Evolutionary conservation across 2,797 vertebrate genomes (phyloP).

Genomic region (Brachyrhaphis roseni): DNA sequence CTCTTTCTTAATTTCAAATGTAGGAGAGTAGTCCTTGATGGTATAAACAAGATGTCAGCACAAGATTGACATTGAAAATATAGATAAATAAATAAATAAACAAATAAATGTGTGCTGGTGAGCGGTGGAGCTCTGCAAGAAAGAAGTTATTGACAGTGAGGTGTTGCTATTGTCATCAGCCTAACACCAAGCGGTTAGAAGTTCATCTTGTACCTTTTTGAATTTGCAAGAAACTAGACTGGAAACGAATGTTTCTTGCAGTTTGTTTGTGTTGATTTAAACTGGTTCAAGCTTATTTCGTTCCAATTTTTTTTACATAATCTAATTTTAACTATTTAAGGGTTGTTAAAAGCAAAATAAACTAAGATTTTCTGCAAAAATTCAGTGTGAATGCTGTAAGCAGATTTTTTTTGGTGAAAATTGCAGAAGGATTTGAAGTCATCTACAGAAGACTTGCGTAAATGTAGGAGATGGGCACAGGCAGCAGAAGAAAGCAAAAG

Average conservation of each 20-base stretch:
- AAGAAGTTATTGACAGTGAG: background rate
- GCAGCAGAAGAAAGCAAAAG: no score
- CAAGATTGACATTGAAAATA: background rate
- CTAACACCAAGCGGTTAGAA: slow-evolving; percentile 46
- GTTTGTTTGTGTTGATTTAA: background rate
- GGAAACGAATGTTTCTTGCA: background rate
- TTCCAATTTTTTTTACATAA: background rate
- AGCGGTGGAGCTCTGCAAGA: background rate
- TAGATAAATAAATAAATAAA: background rate
- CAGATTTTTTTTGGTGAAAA: no score
- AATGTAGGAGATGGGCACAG: no score
- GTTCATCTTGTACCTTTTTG: background rate
- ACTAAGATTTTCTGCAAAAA: no score
- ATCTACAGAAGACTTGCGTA: no score
- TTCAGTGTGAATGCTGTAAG: no score
- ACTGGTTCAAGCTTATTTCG: background rate
- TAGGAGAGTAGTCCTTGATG: background rate
- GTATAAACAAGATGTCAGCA: background rate
- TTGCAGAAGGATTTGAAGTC: no score
- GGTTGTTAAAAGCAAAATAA: no score
- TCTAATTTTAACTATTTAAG: no score
- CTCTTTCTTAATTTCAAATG: background rate
- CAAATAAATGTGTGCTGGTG: background rate
- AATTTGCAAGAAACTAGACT: background rate
- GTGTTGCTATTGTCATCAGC: background rate